Conservation (phyloP, 2,797 vertebrate species). For the Buceros bicornis region DNA sequence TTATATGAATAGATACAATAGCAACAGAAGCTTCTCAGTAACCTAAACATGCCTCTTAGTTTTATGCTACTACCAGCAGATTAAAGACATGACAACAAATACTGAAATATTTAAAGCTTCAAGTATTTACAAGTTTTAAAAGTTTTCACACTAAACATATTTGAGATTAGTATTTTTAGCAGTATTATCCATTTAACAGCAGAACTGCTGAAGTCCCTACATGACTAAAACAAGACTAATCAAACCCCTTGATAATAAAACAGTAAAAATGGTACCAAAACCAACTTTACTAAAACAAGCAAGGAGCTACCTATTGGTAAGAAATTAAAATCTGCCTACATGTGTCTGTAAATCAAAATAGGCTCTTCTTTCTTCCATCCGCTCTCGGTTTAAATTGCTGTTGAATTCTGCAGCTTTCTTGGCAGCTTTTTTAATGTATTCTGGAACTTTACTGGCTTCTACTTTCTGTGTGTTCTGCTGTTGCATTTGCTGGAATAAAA, state of each 20-base stretch:
- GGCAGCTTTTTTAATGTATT: slow-evolving; percentile 98
- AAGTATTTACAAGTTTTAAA: background rate
- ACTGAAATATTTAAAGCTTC: background rate
- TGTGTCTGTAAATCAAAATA: slow-evolving; percentile 99
- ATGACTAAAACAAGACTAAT: background rate
- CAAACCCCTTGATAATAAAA: background rate
- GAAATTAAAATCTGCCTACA: slow-evolving; percentile 78
- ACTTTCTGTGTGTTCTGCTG: slow-evolving; percentile 97
- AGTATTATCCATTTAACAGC: background rate
- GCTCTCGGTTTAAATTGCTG: slow-evolving; percentile 95
- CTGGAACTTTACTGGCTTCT: slow-evolving; percentile 97
- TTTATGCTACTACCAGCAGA: background rate
- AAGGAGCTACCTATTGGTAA: background rate
- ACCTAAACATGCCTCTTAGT: background rate
- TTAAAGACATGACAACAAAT: background rate
- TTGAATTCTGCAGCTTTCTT: slow-evolving; percentile 98
- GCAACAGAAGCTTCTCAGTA: background rate
- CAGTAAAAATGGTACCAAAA: background rate
- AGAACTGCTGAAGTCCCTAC: background rate
- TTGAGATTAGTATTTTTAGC: background rate
- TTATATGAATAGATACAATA: background rate
- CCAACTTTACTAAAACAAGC: background rate
- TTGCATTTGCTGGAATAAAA: slow-evolving; percentile 92
- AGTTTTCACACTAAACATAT: background rate
- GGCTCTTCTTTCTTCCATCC: slow-evolving; percentile 97